phyloP scores from a whole-genome alignment of 2,888 invertebrate species.

The Pedicia rivosa region DNA sequence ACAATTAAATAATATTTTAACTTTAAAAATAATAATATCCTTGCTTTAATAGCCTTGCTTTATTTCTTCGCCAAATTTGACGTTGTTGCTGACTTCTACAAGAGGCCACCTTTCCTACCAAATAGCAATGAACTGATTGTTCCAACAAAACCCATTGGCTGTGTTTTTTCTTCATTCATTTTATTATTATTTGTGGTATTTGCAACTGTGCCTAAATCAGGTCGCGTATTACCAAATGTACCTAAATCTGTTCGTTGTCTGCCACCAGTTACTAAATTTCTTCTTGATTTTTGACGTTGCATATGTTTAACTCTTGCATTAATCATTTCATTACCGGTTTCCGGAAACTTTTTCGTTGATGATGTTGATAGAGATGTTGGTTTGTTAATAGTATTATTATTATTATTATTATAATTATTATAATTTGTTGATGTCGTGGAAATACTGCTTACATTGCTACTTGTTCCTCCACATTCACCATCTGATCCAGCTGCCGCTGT shows the following conservation, averaged over 20 bases:
- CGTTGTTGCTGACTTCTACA: no score
- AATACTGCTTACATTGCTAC: conserved; percentile 11
- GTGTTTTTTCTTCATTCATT: conserved; percentile 4
- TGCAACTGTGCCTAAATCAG: conserved; percentile 22
- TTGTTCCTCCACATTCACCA: no score
- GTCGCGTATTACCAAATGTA: conserved; percentile 31
- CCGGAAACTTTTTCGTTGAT: conserved; percentile 15
- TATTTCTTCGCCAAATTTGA: no score
- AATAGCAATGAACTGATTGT: conserved; percentile 66
- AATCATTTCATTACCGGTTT: conserved; percentile 31
- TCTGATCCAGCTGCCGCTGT: conserved; percentile 5
- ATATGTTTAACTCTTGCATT: conserved; percentile 33
- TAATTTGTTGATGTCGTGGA: neutral
- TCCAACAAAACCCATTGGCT: conserved; percentile 39
- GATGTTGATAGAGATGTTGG: conserved; percentile 17
- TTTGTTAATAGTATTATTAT: conserved; percentile 14
- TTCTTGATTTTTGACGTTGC: conserved; percentile 34
- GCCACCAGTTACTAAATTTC: conserved; percentile 33
- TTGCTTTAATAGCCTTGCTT: no score
- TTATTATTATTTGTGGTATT: conserved; percentile 9
- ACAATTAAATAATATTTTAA: no score
- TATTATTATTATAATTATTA: neutral
- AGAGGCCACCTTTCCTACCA: conserved; percentile 70
- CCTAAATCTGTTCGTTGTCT: conserved; percentile 43
- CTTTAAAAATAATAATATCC: no score